Percentiles rank a stretch among this genome's conserved stretches.
Evolutionary conservation across 1,140 invertebrate species (phyloP).

Genomic region (Agrypnia vestita): DNA sequence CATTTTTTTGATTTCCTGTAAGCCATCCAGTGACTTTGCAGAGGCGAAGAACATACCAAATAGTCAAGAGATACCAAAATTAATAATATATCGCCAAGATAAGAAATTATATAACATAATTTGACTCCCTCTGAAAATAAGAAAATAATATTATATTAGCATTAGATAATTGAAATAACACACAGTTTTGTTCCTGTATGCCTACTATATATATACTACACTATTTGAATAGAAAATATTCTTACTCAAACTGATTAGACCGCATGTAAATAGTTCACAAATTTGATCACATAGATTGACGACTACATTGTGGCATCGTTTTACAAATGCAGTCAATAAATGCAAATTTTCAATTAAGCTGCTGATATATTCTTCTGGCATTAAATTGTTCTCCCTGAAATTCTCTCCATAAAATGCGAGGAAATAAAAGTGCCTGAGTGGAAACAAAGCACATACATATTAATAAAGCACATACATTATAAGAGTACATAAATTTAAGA

Average conservation of each 20-base stretch:
- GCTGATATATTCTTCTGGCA: slow-evolving; percentile 58
- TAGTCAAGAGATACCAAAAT: slow-evolving; percentile 83
- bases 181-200: too few relatives aligned
- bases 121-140: slow-evolving; percentile 63
- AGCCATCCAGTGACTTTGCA: slow-evolving; percentile 81
- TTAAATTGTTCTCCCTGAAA: slow-evolving; percentile 61
- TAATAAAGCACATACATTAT: too few relatives aligned
- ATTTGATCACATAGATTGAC: slow-evolving; percentile 80
- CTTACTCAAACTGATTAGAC: slow-evolving; percentile 72
- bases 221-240: slow-evolving; percentile 18
- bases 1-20: slow-evolving; percentile 81
- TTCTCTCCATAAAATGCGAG: slow-evolving; percentile 69
- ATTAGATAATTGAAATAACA: too few relatives aligned
- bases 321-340: slow-evolving; percentile 79
- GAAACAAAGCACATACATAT: slow-evolving; percentile 35
- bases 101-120: slow-evolving; percentile 71
- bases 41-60: slow-evolving; percentile 76
- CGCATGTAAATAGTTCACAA: slow-evolving; percentile 74
- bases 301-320: slow-evolving; percentile 78
- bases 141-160: slow-evolving; percentile 10
- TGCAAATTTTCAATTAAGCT: slow-evolving; percentile 75
- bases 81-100: slow-evolving; percentile 79
- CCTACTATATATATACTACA: too few relatives aligned
- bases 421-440: slow-evolving; percentile 67
- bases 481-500: too few relatives aligned